Base-by-base conservation (phyloP, 2,797 vertebrate genomes). In the Molossus molossus region DNA sequence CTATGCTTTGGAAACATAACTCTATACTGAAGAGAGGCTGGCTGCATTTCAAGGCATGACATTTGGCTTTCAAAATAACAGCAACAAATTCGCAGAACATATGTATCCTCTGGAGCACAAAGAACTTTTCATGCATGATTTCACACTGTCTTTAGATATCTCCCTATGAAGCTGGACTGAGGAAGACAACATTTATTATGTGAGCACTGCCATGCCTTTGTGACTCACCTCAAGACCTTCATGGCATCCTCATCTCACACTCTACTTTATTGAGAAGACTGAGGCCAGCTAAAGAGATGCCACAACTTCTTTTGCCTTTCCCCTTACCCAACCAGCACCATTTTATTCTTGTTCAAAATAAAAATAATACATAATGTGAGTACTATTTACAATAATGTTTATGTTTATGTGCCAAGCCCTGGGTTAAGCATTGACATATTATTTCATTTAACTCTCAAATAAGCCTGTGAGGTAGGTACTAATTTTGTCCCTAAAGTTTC, bases 21-120 rank as follows among this genome's bases (percentile, higher is more conserved):
- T 58, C 94, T 65, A 91, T 97, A 95, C 79, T 85, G 80, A 95
- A 83, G 65, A 94, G 67, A 96, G 53, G 48, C 58, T 93, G 82
- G 45, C 92, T 96, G 64, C 48, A 75, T 97, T 94, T 95, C 77
- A 96, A 96, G 97, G 76, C 57, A 40, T 96, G 94, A 27, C 69
- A 70, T 96, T 97, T 97, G 94, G 77, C 67, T 96, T 97, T 95
- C 73, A 87, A 90, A 94, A 92, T 93, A 75, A 92, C 88, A 96
- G 84, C 9, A 27, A 92, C 67, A 90, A 95, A 92, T 86, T 92
- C 75, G 12, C 48, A 87, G 64, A 81, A 29, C 50, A 77, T 80
- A 62, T 92, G 94, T 87, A 85, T 90, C 11, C 13, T 87, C 80
- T 87, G 57, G 50, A 85, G 70, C 90, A 95, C 90, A 91, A 87